phyloP scores from a whole-genome alignment of 1,140 invertebrate species.

The Hyposmocoma kahamanoa region DNA sequence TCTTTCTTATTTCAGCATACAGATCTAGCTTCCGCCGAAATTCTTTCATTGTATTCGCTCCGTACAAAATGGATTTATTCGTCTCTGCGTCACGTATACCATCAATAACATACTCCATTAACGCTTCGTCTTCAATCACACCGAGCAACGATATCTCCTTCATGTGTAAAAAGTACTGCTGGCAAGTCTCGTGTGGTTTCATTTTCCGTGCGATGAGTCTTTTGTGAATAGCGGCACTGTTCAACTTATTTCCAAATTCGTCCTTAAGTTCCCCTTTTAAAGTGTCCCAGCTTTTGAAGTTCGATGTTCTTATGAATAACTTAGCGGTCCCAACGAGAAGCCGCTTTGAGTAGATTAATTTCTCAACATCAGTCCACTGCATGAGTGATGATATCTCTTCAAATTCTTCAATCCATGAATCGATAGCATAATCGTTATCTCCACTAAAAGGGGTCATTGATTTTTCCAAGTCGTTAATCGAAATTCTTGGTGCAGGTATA shows the following conservation, averaged over 20 bases:
- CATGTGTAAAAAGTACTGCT: slow-evolving; percentile 20
- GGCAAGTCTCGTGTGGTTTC: slow-evolving; percentile 15
- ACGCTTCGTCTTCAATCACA: slow-evolving; percentile 27
- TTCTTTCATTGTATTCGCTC: slow-evolving; percentile 27
- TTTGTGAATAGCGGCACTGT: slow-evolving; percentile 15
- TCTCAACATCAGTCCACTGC: slow-evolving; percentile 9
- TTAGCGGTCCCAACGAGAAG: slow-evolving; percentile 14
- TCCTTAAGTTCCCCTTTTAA: slow-evolving; percentile 13
- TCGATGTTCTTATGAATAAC: slow-evolving; percentile 13
- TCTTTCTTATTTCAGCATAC: slow-evolving; percentile 23
- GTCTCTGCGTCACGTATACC: slow-evolving; percentile 35
- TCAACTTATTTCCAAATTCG: slow-evolving; percentile 19
- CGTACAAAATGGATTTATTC: slow-evolving; percentile 42
- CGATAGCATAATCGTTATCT: background rate
- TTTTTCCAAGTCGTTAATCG: background rate
- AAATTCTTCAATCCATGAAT: background rate
- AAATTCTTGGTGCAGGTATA: too few relatives aligned
- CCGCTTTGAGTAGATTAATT: slow-evolving; percentile 14
- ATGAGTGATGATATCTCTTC: background rate
- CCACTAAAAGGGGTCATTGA: background rate
- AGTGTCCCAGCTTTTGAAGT: background rate
- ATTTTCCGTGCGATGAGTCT: slow-evolving; percentile 13
- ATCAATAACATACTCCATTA: slow-evolving; percentile 47
- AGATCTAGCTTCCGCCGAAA: slow-evolving; percentile 28
- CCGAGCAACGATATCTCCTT: slow-evolving; percentile 32